Base-by-base conservation (phyloP, 2,888 invertebrate genomes). In the Ephialtes manifestator region DNA sequence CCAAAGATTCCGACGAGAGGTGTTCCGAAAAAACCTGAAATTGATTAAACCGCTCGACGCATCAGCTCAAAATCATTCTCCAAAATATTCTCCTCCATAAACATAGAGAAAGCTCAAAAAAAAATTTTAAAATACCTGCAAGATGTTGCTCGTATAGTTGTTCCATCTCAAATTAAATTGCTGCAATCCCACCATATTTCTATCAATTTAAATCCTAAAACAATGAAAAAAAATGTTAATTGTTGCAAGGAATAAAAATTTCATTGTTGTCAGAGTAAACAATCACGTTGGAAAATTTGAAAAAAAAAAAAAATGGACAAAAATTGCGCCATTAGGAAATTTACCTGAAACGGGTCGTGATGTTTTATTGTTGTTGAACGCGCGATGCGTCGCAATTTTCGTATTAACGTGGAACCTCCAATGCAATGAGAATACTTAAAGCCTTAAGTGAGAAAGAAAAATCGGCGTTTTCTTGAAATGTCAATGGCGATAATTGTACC, bases 91-190 rank as follows among this genome's bases (percentile, higher is more conserved):
- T 18, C 18, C 18, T 5, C 18, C 18, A 13, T 15, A 4, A 2
- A 60, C 4, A 31, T 13, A 28, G 11, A 31, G 31, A 60, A 60
- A 31, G 28, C 20, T 46, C 18, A 28, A 55, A 46, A 13, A 65
- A n/a, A 65, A 53, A 68, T 35, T 28, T 39, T 24, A 55, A 20
- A 46, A 76, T 82, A 93, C 93, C 92, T 94, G 93, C 31, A 95
- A 87, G 67, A 95, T 93, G 87, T 95, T 95, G 83, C 92, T 93
- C n/a, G 94, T 92, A 78, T 95, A 95, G 88, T 94, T 95, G 86
- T 95, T 95, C 95, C 95, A 95, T 88, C 94, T 93, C 68, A 95
- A 89, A 89, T 94, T 95, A 86, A 94, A 95, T 79, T 93, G 94
- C 86, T 94, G 93, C 53, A 87, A 87, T 31, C 86, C 83, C 77